Evolutionary conservation across 1,140 invertebrate genomes (phyloP), one percentile per base, ranked within the genome.

Genomic region (Penaeus japonicus): DNA sequence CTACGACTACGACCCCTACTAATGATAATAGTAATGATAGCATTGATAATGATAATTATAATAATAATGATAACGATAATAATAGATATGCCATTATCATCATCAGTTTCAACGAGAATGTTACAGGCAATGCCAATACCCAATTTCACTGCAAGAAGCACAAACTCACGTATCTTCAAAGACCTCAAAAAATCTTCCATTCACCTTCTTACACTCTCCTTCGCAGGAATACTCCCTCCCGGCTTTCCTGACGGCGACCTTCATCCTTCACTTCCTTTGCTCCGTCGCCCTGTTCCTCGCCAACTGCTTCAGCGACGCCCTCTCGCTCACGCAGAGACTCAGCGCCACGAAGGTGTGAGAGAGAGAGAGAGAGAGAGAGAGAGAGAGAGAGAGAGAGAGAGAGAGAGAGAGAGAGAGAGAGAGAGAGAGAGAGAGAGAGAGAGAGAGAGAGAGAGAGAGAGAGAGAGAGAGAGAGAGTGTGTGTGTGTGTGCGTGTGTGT

Each of bases 251-350:
- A 65, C 62, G 80, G 81, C 53, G 2, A 88, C 87, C 0, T 62
- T 84, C 80, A 1, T 88, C 57, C 7, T 84, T 5, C 87, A 88
- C 54, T 88, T 83, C 70, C 55, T 88, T 0, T 18, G 80, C 62
- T 35, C 54, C 22, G 20, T 88, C 22, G 54, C 35, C 2, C 47
- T 88, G 22, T 84, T 88, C 53, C 10, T 88, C 79, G 70, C 80
- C 22, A 83, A 77, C 54, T 84, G 87, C 65, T 47, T 88, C 30
- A 75, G 30, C 24, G 80, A 88, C 53, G 80, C n/a, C 18, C 87
- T 81, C 24, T 84, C 87, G 12, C 24, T 62, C 10, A 53, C 83
- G 20, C 87, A 88, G 70, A n/a, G 1, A 15, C 53, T 77, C 1
- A 20, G 5, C 27, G 27, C 47, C n/a, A 83, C 87, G 2, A 18